Evolutionary conservation across 2,888 invertebrate species (phyloP).

Genomic region (Tenthredo amoena): DNA sequence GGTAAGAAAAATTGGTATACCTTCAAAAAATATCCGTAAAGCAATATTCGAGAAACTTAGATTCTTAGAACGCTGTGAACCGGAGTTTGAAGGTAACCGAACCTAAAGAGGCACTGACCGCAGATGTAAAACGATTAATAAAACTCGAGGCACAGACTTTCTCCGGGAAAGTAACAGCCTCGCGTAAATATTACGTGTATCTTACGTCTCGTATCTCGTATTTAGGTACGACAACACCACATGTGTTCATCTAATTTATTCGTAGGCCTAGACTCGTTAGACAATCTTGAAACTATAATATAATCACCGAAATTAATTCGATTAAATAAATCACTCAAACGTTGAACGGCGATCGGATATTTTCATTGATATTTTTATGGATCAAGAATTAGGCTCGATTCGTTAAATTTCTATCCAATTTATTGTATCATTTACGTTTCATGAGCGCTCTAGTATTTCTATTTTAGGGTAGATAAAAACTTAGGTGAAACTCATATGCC

Average conservation of each 20-base stretch:
- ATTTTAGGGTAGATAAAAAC: neutral
- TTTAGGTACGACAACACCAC: slow-evolving; percentile 7
- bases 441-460: neutral
- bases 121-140: slow-evolving; percentile 46
- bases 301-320: neutral
- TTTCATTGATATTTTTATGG: neutral
- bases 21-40: neutral
- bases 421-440: neutral
- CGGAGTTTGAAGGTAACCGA: slow-evolving; percentile 42
- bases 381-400: neutral
- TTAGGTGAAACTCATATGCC: neutral
- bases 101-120: slow-evolving; percentile 47
- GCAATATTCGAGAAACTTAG: slow-evolving; percentile 8
- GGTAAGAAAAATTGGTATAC: neutral
- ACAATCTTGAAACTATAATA: neutral
- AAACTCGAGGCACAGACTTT: slow-evolving; percentile 42
- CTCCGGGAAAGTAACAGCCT: slow-evolving; percentile 52
- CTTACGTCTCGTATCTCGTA: slow-evolving; percentile 6
- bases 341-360: neutral
- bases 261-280: neutral
- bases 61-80: slow-evolving; percentile 18
- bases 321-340: neutral
- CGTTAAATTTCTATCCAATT: neutral
- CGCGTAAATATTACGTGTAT: slow-evolving; percentile 41
- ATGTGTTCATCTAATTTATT: neutral